phyloP scores from a whole-genome alignment of 2,888 invertebrate species.

The Hirtodrosophila cameraria region DNA sequence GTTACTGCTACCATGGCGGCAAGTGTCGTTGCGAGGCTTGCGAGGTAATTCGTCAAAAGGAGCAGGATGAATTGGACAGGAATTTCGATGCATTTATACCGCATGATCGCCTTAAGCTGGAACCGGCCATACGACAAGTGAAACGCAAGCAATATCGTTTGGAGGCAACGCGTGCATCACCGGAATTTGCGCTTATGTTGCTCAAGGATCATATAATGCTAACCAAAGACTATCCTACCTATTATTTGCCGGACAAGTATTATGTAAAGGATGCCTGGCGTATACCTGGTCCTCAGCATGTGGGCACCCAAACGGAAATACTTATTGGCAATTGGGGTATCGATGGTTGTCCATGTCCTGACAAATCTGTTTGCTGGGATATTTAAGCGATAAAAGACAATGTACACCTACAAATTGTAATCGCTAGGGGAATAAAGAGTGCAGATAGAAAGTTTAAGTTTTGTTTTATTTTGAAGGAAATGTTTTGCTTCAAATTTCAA shows the following conservation, averaged over 20 bases:
- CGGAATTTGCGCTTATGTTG: constrained; percentile 36
- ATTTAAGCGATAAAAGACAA: constrained; percentile 35
- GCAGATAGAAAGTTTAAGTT: neutral
- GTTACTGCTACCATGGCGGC: constrained; percentile 71
- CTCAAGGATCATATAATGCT: constrained; percentile 49
- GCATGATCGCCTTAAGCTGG: constrained; percentile 36
- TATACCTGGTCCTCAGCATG: constrained; percentile 34
- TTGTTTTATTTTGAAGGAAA: neutral
- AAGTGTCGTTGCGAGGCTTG: constrained; percentile 59
- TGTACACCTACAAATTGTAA: neutral
- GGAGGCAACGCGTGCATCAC: constrained; percentile 29
- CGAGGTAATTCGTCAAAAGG: constrained; percentile 19
- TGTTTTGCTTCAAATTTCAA: too few relatives aligned
- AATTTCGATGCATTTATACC: constrained; percentile 44
- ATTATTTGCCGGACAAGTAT: constrained; percentile 59
- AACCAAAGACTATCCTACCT: constrained; percentile 32
- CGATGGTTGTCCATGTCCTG: constrained; percentile 65
- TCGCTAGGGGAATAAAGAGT: constrained; percentile 37
- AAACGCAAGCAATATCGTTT: constrained; percentile 53
- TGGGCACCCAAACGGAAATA: constrained; percentile 61
- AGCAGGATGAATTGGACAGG: constrained; percentile 45
- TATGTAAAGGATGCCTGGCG: constrained; percentile 21
- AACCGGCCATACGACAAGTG: constrained; percentile 52
- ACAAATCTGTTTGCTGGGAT: constrained; percentile 65
- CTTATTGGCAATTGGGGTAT: constrained; percentile 56